Conservation (phyloP, 2,888 invertebrate genomes). For the Drosophila atroscutellata region DNA sequence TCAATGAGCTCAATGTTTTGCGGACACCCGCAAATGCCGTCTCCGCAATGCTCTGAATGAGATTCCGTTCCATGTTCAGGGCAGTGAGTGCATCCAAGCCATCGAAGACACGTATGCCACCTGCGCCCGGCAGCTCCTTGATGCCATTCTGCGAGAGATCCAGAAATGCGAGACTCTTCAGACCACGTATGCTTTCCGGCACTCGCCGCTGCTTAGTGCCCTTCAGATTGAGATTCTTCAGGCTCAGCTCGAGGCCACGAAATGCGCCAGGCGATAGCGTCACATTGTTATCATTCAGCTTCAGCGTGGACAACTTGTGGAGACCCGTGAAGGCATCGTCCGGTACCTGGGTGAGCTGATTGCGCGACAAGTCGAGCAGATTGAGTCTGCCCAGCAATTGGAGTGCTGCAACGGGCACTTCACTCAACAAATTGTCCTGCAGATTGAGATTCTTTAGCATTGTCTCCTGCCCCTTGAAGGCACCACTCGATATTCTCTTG, state of each 20-base stretch:
- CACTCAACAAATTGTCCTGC: conserved; percentile 92
- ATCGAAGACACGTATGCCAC: conserved; percentile 89
- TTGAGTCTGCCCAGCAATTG: conserved; percentile 89
- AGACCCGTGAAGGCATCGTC: conserved; percentile 91
- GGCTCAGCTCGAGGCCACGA: conserved; percentile 91
- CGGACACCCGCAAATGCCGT: conserved; percentile 92
- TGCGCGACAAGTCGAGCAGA: conserved; percentile 93
- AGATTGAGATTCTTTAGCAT: conserved; percentile 93
- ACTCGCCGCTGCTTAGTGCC: conserved; percentile 92
- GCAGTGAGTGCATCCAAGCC: conserved; percentile 91
- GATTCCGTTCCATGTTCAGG: conserved; percentile 94
- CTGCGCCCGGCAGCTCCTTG: conserved; percentile 90
- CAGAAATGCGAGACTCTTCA: conserved; percentile 93
- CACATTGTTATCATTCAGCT: conserved; percentile 94
- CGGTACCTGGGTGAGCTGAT: conserved; percentile 90
- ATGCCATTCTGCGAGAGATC: conserved; percentile 96
- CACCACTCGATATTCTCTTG: conserved; percentile 88
- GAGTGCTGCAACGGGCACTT: conserved; percentile 91
- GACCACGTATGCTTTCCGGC: conserved; percentile 91
- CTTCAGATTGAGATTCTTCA: conserved; percentile 96
- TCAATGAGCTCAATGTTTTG: conserved; percentile 93
- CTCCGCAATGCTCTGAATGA: conserved; percentile 91
- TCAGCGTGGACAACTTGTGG: conserved; percentile 91
- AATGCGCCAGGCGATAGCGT: conserved; percentile 90
- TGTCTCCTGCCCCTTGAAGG: conserved; percentile 93